Conservation (phyloP, 2,113 vertebrate genomes). For the Pionites leucogaster region DNA sequence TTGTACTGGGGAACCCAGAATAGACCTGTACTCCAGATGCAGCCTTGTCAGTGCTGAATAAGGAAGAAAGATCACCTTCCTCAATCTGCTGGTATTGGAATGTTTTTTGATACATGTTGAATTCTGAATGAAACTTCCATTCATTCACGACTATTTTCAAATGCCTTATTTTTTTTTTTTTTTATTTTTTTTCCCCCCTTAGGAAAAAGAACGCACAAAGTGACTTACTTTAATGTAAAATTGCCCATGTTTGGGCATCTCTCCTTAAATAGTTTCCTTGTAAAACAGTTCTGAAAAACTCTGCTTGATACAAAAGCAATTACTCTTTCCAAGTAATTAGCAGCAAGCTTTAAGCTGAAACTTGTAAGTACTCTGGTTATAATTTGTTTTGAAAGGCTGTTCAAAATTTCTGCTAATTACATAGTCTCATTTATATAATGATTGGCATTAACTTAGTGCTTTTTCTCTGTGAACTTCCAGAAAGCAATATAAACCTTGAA, state of each 20-base stretch:
- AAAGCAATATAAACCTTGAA: background rate
- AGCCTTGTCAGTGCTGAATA: background rate
- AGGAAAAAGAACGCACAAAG: background rate
- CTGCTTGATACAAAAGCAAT: background rate
- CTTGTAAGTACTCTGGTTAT: background rate
- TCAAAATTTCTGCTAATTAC: background rate
- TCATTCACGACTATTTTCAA: background rate
- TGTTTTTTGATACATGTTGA: background rate
- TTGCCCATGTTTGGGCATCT: background rate
- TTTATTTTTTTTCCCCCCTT: background rate
- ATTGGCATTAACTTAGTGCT: background rate
- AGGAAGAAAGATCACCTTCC: background rate
- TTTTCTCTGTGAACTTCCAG: background rate
- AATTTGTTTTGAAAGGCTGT: background rate
- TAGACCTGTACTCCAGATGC: background rate
- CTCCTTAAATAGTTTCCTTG: background rate
- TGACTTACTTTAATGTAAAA: background rate
- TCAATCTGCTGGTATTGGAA: background rate
- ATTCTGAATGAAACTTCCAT: background rate
- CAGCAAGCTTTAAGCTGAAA: background rate
- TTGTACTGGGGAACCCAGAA: background rate
- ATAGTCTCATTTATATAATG: background rate
- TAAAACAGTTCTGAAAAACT: background rate
- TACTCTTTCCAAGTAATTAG: background rate
- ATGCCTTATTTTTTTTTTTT: background rate